Conservation (phyloP, 2,113 vertebrate genomes). For the Gasterosteus nipponicus region DNA sequence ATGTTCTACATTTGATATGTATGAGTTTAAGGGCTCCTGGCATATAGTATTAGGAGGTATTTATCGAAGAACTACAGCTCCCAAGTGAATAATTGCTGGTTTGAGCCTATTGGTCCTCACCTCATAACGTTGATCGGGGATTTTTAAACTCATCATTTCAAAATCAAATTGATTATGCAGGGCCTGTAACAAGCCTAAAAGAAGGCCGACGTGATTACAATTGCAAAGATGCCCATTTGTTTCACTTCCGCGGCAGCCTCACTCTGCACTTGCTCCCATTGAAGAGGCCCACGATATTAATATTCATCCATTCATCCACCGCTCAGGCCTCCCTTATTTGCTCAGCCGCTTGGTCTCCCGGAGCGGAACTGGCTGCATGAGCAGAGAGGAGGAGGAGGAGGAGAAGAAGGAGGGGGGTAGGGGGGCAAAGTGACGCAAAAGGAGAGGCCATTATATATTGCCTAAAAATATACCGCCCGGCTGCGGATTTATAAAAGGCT, state of each 20-base stretch:
- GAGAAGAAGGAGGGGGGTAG: neutral
- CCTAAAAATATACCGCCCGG: constrained; percentile 25
- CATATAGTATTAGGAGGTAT: too few relatives aligned
- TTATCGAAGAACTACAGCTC: neutral
- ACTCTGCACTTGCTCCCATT: constrained; percentile 26
- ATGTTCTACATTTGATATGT: too few relatives aligned
- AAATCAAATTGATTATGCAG: constrained; percentile 5
- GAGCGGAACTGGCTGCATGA: constrained; percentile 44
- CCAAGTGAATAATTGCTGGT: neutral
- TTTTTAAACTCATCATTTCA: neutral
- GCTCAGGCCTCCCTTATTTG: constrained; percentile 60
- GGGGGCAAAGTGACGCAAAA: constrained; percentile 57
- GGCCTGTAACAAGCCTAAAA: neutral
- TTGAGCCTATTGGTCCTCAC: neutral
- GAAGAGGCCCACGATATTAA: constrained; percentile 42
- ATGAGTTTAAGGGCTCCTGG: neutral
- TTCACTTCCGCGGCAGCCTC: constrained; percentile 10
- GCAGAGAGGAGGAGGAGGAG: neutral
- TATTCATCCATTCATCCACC: constrained; percentile 48
- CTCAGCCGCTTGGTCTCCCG: constrained; percentile 48
- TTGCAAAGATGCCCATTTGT: constrained; percentile 30
- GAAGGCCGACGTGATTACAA: constrained; percentile 28
- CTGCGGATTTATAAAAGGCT: constrained; percentile 17
- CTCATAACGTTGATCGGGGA: neutral
- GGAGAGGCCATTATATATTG: constrained; percentile 61